Conservation (phyloP, 2,113 vertebrate species). For the Oxyruncus cristatus region DNA sequence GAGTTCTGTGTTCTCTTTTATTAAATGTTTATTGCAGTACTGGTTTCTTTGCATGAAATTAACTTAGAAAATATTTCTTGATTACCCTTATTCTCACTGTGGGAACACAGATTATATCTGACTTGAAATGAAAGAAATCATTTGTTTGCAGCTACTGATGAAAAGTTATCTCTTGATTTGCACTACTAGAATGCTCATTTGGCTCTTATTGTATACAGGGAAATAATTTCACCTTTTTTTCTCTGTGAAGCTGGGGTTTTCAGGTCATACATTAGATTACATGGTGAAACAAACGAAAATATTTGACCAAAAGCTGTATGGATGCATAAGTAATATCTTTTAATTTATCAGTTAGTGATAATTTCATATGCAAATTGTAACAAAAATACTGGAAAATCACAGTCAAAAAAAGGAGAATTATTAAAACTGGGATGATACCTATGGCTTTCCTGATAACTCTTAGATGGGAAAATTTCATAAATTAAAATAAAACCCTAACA, state of each 20-base stretch:
- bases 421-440: background rate
- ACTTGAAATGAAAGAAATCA: slow-evolving; percentile 37
- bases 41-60: background rate
- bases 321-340: background rate
- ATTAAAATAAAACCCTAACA: background rate
- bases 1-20: slow-evolving; percentile 35
- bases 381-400: background rate
- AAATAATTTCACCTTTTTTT: background rate
- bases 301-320: background rate
- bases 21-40: slow-evolving; percentile 29
- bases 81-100: slow-evolving; percentile 7
- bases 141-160: background rate
- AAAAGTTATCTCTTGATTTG: slow-evolving; percentile 1
- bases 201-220: background rate
- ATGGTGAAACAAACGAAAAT: background rate
- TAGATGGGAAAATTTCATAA: background rate
- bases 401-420: background rate
- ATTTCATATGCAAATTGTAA: background rate
- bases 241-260: background rate
- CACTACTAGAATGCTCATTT: background rate
- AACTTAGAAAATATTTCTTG: slow-evolving; percentile 32
- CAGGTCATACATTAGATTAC: background rate
- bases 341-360: background rate
- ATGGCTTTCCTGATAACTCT: background rate
- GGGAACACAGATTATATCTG: slow-evolving; percentile 37